phyloP scores from a whole-genome alignment of 2,888 invertebrate species.

The Ornithoptera priamus region DNA sequence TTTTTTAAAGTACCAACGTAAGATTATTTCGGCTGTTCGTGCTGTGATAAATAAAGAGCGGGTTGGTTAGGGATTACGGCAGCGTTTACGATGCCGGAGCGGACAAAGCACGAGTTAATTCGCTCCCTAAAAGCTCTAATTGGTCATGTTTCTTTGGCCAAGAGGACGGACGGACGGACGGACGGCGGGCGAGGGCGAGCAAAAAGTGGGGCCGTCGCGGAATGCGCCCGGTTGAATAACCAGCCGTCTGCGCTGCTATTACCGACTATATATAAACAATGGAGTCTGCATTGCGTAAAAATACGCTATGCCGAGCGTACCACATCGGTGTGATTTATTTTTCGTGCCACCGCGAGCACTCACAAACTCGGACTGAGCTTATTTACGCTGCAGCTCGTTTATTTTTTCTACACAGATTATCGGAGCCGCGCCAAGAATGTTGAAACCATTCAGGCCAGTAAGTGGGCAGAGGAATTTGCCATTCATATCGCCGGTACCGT shows the following conservation, averaged over 20 bases:
- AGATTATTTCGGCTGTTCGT: slow-evolving; percentile 21
- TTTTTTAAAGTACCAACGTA: slow-evolving; percentile 15
- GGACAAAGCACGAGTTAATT: slow-evolving; percentile 67
- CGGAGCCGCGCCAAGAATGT: slow-evolving; percentile 78
- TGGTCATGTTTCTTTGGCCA: slow-evolving; percentile 55
- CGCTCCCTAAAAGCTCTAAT: slow-evolving; percentile 72
- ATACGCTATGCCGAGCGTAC: slow-evolving; percentile 67
- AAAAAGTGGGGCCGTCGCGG: slow-evolving; percentile 76
- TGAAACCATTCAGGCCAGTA: slow-evolving; percentile 79
- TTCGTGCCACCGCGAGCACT: slow-evolving; percentile 59
- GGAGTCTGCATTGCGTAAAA: slow-evolving; percentile 74
- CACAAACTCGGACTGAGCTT: slow-evolving; percentile 59
- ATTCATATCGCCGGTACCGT: slow-evolving; percentile 69
- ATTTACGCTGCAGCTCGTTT: slow-evolving; percentile 70
- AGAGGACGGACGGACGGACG: slow-evolving; percentile 39
- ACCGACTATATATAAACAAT: slow-evolving; percentile 71
- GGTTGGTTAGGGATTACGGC: slow-evolving; percentile 31
- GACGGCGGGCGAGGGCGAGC: slow-evolving; percentile 48
- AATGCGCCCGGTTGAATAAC: slow-evolving; percentile 78
- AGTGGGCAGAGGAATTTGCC: slow-evolving; percentile 77
- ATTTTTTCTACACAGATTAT: slow-evolving; percentile 69
- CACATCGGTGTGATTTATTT: slow-evolving; percentile 70
- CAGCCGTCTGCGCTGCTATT: slow-evolving; percentile 63
- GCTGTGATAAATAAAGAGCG: slow-evolving; percentile 28
- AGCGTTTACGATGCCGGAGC: slow-evolving; percentile 38